A percentile compares a stretch with the other conserved stretches of the same genome.
Conservation (phyloP, 2,797 vertebrate species). For the Fistularia tabacaria region DNA sequence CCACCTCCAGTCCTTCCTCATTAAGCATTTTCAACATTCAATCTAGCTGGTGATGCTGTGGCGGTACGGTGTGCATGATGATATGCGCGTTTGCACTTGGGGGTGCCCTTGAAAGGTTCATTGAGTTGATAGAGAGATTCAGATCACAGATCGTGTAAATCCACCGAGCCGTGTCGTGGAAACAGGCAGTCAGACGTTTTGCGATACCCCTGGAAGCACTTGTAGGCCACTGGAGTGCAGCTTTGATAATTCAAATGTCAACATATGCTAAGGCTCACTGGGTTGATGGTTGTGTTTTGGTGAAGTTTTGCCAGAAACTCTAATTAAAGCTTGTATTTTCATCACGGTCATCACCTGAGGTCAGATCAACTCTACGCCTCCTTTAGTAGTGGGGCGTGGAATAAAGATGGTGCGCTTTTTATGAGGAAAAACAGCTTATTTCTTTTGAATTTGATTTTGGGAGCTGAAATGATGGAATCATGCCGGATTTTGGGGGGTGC, state of each 20-base stretch:
- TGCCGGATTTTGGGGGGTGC: constrained; percentile 19
- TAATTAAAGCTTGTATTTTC: constrained; percentile 40
- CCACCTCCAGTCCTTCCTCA: background rate
- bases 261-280: constrained; percentile 37
- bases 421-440: background rate
- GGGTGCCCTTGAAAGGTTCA: constrained; percentile 51
- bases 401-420: constrained; percentile 13
- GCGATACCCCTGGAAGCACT: constrained; percentile 30
- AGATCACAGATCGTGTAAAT: constrained; percentile 53
- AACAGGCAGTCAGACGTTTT: constrained; percentile 51
- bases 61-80: background rate
- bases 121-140: constrained; percentile 45
- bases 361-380: constrained; percentile 22
- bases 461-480: constrained; percentile 1
- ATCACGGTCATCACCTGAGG: constrained; percentile 27
- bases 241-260: constrained; percentile 55
- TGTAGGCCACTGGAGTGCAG: constrained; percentile 34
- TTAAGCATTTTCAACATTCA: constrained; percentile 12
- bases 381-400: constrained; percentile 13
- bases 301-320: constrained; percentile 30
- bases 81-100: background rate
- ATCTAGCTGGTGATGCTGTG: background rate
- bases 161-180: constrained; percentile 36
- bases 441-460: too few relatives aligned
- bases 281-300: constrained; percentile 32